Percentiles rank a stretch among this genome's conserved stretches.
These are phyloP conservation scores for Anticlea derivata DNA, from an alignment of 2,888 invertebrate species.

Conservation along the genomic window DNA sequence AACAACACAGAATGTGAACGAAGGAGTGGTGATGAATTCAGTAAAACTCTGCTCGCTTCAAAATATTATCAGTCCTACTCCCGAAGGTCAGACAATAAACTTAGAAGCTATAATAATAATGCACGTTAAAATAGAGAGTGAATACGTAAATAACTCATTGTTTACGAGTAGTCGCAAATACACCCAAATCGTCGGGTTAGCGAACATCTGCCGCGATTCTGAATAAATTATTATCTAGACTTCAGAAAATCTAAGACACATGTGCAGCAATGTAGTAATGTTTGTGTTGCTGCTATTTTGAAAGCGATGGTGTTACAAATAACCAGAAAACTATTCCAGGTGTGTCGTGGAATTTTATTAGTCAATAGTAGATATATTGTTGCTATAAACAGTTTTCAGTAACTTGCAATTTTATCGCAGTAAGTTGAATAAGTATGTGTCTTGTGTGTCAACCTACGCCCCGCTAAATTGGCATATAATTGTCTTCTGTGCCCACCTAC, in stretches of 20 bases:
- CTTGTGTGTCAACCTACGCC: too few species aligned
- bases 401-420: too few species aligned
- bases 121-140: constrained; percentile 41
- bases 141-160: constrained; percentile 43
- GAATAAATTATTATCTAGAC: constrained; percentile 1
- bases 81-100: constrained; percentile 34
- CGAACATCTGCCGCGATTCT: constrained; percentile 8
- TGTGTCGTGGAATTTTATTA: too few species aligned
- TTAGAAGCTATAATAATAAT: constrained; percentile 42
- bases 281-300: neutral
- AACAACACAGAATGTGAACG: too few species aligned
- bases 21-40: too few species aligned
- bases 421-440: too few species aligned
- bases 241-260: neutral
- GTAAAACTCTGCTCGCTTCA: too few species aligned
- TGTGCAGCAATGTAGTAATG: neutral
- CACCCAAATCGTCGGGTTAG: constrained; percentile 31
- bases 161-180: constrained; percentile 42
- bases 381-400: too few species aligned
- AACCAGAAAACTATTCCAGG: too few species aligned
- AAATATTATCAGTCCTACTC: neutral
- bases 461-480: too few species aligned
- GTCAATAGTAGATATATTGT: too few species aligned
- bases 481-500: too few species aligned
- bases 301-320: neutral